These are phyloP conservation scores for Brachionus manjavacas DNA, from an alignment of 1,140 invertebrate genomes.

Conservation along the genomic window DNA sequence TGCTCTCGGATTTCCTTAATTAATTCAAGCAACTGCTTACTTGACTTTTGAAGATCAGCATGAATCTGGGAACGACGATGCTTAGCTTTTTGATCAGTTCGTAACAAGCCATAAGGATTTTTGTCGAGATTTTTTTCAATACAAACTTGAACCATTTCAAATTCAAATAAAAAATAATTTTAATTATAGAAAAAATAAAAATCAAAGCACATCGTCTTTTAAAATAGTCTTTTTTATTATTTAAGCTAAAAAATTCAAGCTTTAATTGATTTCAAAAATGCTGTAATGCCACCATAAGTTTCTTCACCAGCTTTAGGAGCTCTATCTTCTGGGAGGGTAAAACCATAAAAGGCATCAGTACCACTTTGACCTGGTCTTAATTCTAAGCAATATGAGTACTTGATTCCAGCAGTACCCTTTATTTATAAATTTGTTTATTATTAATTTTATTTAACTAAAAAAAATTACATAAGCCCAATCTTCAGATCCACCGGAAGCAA, in stretches of 20 bases:
- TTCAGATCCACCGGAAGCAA: slow-evolving; percentile 45
- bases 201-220: background rate
- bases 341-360: slow-evolving; percentile 10
- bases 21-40: background rate
- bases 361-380: slow-evolving; percentile 43
- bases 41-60: background rate
- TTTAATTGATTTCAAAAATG: slow-evolving; percentile 36
- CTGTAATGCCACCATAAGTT: slow-evolving; percentile 28
- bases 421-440: background rate
- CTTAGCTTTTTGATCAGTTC: background rate
- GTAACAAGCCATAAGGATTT: background rate
- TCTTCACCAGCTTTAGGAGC: slow-evolving; percentile 34
- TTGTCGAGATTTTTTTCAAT: background rate
- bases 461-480: slow-evolving; percentile 45
- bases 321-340: slow-evolving; percentile 40
- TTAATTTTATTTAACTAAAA: background rate
- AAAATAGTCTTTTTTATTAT: background rate
- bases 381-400: slow-evolving; percentile 46
- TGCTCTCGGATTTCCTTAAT: background rate
- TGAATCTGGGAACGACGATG: background rate
- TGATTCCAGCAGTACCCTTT: slow-evolving; percentile 42
- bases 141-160: background rate
- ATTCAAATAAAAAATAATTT: background rate
- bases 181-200: background rate
- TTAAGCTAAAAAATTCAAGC: background rate